Conservation (phyloP, 2,797 vertebrate genomes). For the Poeciliopsis turneri region DNA sequence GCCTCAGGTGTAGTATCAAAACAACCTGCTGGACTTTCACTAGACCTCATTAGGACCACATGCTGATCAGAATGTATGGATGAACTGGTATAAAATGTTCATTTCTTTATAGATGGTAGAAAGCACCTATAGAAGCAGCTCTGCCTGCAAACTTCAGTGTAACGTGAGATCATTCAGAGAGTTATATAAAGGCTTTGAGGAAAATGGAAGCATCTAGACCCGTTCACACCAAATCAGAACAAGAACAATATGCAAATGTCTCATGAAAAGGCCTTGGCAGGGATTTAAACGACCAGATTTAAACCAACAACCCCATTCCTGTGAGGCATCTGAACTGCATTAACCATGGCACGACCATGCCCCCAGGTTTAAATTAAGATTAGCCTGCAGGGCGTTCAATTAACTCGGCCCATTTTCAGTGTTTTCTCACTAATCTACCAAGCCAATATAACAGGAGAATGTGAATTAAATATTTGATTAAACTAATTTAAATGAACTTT, state of each 20-base stretch:
- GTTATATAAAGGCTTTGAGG: background rate
- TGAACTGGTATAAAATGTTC: background rate
- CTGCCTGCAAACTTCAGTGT: background rate
- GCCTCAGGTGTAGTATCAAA: background rate
- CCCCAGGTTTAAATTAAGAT: background rate
- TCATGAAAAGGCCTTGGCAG: background rate
- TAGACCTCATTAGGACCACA: background rate
- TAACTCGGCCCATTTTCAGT: conserved; percentile 1
- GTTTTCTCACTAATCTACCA: conserved; percentile 2
- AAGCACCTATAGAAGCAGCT: background rate
- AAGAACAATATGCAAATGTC: background rate
- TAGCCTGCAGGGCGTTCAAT: background rate
- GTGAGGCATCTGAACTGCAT: background rate
- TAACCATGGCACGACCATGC: background rate
- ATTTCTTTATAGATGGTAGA: background rate
- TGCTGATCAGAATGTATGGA: background rate
- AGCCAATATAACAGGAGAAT: background rate
- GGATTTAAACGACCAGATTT: background rate
- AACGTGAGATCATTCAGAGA: background rate
- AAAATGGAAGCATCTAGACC: background rate
- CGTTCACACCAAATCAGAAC: background rate
- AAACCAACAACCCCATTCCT: background rate
- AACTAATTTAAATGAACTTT: conserved; percentile 3
- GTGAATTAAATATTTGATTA: conserved; percentile 2
- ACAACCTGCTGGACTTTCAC: background rate